These are phyloP conservation scores for Heliconius cydno DNA, from an alignment of 2,888 invertebrate genomes.

Conservation along the genomic window DNA sequence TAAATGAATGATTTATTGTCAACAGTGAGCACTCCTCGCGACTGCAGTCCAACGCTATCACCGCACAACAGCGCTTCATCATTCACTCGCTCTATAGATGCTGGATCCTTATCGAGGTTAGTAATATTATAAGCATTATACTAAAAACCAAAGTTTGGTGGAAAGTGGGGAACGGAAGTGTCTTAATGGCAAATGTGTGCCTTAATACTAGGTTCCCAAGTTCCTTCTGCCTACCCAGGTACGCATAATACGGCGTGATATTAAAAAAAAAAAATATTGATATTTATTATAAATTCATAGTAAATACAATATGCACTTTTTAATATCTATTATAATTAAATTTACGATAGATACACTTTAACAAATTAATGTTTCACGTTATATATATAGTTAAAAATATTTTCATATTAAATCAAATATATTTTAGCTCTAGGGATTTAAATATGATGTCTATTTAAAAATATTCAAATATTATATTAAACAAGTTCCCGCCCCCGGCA, in stretches of 20 bases:
- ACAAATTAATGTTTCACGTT: background rate
- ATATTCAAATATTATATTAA: conserved; percentile 37
- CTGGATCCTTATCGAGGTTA: conserved; percentile 86
- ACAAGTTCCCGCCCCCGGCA: conserved; percentile 30
- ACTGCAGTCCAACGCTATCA: conserved; percentile 92
- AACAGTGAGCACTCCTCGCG: conserved; percentile 90
- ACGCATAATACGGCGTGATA: too few species aligned
- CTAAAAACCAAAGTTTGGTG: too few species aligned
- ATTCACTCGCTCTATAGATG: conserved; percentile 89
- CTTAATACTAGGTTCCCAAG: too few species aligned
- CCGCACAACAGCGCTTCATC: conserved; percentile 89
- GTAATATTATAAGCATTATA: background rate
- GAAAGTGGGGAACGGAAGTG: too few species aligned
- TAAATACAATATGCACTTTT: too few species aligned
- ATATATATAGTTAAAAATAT: background rate
- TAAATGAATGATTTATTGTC: conserved; percentile 7
- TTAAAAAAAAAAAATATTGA: too few species aligned
- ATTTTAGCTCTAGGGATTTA: conserved; percentile 21
- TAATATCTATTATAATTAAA: too few species aligned
- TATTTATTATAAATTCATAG: too few species aligned
- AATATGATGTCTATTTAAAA: conserved; percentile 36
- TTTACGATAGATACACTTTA: too few species aligned
- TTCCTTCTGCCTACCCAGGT: too few species aligned
- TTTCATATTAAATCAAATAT: background rate
- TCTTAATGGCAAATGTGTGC: too few species aligned